A percentile compares a stretch with the other conserved stretches of the same genome.
Evolutionary conservation across 2,113 vertebrate species (phyloP).

Genomic region (Baryphthengus martii): DNA sequence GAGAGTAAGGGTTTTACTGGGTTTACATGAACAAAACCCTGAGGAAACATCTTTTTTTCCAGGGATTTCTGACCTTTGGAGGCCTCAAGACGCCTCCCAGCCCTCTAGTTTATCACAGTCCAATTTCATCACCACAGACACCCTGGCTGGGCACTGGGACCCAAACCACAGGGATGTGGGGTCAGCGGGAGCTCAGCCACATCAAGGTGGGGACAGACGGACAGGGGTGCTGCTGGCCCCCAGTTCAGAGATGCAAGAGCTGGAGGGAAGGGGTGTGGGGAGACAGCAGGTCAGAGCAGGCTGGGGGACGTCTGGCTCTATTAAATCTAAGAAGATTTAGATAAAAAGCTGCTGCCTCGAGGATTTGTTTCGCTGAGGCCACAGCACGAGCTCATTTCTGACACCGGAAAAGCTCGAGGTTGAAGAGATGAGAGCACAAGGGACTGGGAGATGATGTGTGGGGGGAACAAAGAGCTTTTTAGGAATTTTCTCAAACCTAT

Average conservation of each 20-base stretch:
- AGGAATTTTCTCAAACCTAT: background rate
- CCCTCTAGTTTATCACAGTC: background rate
- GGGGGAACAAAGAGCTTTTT: background rate
- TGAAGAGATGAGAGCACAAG: background rate
- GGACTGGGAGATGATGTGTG: accelerated
- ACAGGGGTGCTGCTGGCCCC: background rate
- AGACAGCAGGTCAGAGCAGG: background rate
- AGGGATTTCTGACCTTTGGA: background rate
- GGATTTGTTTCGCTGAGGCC: background rate
- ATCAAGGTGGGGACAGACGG: accelerated
- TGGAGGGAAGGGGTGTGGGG: no score
- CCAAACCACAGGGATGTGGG: accelerated
- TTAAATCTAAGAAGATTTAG: background rate
- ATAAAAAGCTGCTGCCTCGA: accelerated
- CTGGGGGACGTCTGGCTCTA: background rate
- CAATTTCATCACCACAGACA: background rate
- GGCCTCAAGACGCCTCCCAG: background rate
- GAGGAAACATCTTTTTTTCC: background rate
- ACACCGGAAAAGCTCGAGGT: background rate
- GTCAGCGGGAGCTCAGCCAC: background rate
- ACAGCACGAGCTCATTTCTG: background rate
- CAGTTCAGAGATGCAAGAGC: background rate
- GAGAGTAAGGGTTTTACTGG: background rate
- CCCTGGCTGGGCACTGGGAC: accelerated
- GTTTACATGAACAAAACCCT: background rate